These are phyloP conservation scores for Rhineura floridana DNA, from an alignment of 2,113 vertebrate species.

Conservation along the genomic window DNA sequence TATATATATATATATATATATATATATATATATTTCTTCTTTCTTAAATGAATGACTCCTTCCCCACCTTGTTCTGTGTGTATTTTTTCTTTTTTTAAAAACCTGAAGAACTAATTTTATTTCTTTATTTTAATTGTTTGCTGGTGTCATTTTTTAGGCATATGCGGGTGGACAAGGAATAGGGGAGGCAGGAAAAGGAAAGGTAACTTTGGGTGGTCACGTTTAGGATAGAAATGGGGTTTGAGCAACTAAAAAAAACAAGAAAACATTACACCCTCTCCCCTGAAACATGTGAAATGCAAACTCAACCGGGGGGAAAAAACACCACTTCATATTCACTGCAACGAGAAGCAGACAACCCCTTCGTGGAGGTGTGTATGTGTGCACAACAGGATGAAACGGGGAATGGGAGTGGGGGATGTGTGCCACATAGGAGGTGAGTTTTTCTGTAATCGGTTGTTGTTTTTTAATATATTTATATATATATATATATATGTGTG, in stretches of 20 bases:
- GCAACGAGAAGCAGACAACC: conserved; percentile 33
- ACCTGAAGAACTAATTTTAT: conserved; percentile 19
- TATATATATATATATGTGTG: not conserved
- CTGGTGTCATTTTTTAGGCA: conserved; percentile 38
- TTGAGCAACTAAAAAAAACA: conserved; percentile 2
- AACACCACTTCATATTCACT: conserved; percentile 41
- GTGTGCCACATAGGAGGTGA: conserved; percentile 27
- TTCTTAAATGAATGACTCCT: conserved; percentile 22
- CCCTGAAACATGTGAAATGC: conserved; percentile 37
- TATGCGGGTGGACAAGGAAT: conserved; percentile 3
- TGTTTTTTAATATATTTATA: not conserved
- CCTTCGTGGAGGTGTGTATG: conserved; percentile 10
- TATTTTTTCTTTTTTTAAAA: conserved; percentile 25
- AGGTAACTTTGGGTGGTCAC: not conserved
- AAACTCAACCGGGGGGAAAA: conserved; percentile 13
- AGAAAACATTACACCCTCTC: conserved; percentile 12
- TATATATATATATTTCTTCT: conserved; percentile 28
- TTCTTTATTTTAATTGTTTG: conserved; percentile 13
- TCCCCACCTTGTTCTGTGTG: conserved; percentile 4
- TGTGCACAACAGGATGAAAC: conserved; percentile 16
- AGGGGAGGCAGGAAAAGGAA: not conserved
- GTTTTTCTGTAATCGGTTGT: not conserved
- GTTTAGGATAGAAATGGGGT: not conserved
- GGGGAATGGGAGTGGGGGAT: not conserved
- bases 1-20: conserved; percentile 20